phyloP scores from a whole-genome alignment of 2,797 vertebrate genomes.

The Dermochelys coriacea region DNA sequence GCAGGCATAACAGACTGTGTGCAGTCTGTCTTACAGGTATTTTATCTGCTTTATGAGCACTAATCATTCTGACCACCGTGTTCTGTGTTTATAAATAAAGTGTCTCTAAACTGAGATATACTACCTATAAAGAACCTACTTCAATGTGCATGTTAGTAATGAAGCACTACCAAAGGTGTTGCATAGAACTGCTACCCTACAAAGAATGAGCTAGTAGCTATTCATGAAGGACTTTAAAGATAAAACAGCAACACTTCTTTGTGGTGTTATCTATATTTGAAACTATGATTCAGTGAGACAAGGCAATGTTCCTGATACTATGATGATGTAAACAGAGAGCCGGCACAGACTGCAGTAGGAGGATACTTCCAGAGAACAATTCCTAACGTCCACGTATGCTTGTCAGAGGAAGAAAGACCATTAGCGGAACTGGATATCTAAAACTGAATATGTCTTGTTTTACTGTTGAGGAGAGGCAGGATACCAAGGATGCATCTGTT shows the following conservation, averaged over 20 bases:
- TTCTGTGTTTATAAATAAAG: constrained; percentile 41
- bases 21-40: neutral
- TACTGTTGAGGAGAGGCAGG: neutral
- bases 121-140: neutral
- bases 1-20: neutral
- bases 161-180: neutral
- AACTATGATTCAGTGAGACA: neutral
- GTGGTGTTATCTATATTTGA: neutral
- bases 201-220: neutral
- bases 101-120: neutral
- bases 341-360: neutral
- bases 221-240: constrained; percentile 16
- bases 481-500: neutral
- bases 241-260: constrained; percentile 36
- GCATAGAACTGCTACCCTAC: constrained; percentile 11
- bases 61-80: constrained; percentile 46
- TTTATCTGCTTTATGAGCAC: constrained; percentile 39
- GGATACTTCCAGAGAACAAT: neutral
- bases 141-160: constrained; percentile 29
- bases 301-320: neutral
- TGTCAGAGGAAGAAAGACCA: neutral
- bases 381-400: neutral
- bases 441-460: neutral
- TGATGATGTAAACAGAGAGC: neutral
- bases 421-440: neutral